A percentile compares a stretch with the other conserved stretches of the same genome.
Conservation (phyloP, 1,140 invertebrate genomes). For the Leptopilina boulardi region DNA sequence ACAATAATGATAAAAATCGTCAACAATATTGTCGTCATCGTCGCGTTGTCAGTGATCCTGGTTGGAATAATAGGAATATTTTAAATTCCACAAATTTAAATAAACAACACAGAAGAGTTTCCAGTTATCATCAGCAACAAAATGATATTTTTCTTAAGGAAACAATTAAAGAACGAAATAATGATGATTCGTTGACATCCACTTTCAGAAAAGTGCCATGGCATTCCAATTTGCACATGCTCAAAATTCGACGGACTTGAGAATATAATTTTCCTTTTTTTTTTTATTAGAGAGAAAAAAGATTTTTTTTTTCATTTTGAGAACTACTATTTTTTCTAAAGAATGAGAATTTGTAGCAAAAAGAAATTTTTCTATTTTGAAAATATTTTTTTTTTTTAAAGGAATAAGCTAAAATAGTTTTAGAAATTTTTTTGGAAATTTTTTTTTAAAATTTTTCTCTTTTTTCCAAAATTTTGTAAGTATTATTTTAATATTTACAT, state of each 20-base stretch:
- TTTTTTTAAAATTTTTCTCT: no score
- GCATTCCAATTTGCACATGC: constrained; percentile 75
- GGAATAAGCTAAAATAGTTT: no score
- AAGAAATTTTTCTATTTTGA: no score
- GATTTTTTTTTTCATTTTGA: no score
- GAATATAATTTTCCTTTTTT: background rate
- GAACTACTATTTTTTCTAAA: no score
- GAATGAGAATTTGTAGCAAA: no score
- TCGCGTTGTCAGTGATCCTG: constrained; percentile 63
- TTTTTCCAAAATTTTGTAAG: no score
- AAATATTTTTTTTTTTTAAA: no score
- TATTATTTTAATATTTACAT: no score
- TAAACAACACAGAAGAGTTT: constrained; percentile 57
- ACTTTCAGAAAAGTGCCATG: constrained; percentile 76
- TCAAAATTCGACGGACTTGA: constrained; percentile 70
- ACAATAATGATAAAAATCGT: constrained; percentile 44
- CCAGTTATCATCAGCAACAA: constrained; percentile 54
- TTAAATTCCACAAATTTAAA: background rate
- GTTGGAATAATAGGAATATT: constrained; percentile 41
- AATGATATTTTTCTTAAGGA: background rate
- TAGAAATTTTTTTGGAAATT: no score
- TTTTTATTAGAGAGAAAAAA: no score
- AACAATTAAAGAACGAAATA: background rate
- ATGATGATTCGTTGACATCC: constrained; percentile 53
- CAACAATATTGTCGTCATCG: constrained; percentile 52